A percentile compares a stretch with the other conserved stretches of the same genome.
phyloP scores from a whole-genome alignment of 2,113 vertebrate species.

The Oriolus oriolus region DNA sequence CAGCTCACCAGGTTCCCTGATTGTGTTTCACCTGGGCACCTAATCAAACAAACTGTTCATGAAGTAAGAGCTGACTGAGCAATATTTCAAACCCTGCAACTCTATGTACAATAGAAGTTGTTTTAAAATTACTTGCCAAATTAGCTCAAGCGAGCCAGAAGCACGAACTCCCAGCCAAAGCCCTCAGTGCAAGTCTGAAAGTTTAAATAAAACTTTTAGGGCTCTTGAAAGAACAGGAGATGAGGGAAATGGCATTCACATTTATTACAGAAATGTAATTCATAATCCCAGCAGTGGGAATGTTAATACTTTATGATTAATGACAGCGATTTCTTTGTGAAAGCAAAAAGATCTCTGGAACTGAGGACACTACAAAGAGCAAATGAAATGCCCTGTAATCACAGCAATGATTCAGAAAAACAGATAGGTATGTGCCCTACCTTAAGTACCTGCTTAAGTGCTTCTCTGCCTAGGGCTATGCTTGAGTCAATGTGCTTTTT shows the following conservation, averaged over 20 bases:
- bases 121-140: slow-evolving; percentile 56
- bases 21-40: slow-evolving; percentile 26
- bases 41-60: slow-evolving; percentile 15
- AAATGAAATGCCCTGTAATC: neutral
- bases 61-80: slow-evolving; percentile 43
- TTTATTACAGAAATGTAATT: slow-evolving; percentile 35
- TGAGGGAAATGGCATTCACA: slow-evolving; percentile 6
- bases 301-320: slow-evolving; percentile 4
- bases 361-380: neutral
- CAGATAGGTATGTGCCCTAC: neutral
- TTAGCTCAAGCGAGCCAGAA: slow-evolving; percentile 16
- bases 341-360: neutral
- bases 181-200: neutral
- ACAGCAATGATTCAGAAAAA: neutral
- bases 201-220: slow-evolving; percentile 29
- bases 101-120: neutral
- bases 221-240: slow-evolving; percentile 9
- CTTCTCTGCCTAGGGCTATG: neutral
- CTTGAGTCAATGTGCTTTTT: neutral
- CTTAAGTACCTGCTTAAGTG: neutral
- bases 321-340: neutral
- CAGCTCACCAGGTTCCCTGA: slow-evolving; percentile 8
- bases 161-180: slow-evolving; percentile 29
- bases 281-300: neutral
- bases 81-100: slow-evolving; percentile 24